Percentiles rank a stretch among this genome's conserved stretches.
Evolutionary conservation across 2,888 invertebrate genomes (phyloP).

Genomic region (Rhaphigaster nebulosa): DNA sequence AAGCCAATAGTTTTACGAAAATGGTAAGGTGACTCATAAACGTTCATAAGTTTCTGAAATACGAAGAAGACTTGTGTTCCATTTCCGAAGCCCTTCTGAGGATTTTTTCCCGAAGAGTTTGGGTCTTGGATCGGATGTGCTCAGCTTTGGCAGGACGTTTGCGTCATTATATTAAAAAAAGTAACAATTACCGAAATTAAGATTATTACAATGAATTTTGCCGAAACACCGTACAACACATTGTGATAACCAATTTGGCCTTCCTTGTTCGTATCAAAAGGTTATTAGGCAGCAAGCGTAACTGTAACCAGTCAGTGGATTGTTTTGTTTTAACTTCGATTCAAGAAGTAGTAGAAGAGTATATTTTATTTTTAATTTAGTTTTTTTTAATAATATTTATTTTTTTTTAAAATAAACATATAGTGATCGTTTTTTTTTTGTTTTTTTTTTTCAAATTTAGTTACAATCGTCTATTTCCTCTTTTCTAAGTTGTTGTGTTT

Average conservation of each 20-base stretch:
- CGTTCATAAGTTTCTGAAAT: not conserved
- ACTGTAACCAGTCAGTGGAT: no score
- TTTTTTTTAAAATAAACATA: no score
- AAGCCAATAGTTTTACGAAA: not conserved
- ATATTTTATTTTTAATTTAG: no score
- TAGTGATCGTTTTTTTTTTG: no score
- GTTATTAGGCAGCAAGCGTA: not conserved
- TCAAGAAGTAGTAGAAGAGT: no score
- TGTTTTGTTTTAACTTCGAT: no score
- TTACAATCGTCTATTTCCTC: no score
- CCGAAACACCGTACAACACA: not conserved
- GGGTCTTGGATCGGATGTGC: not conserved
- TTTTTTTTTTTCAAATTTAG: no score
- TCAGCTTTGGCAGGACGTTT: not conserved
- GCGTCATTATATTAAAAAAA: not conserved
- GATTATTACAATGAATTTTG: not conserved
- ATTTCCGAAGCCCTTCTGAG: not conserved
- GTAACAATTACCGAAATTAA: not conserved
- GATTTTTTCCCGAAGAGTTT: not conserved
- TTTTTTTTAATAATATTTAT: no score
- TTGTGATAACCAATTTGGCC: not conserved
- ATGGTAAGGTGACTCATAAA: not conserved
- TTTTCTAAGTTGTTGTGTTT: no score
- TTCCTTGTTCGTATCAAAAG: not conserved
- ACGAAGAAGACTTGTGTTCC: not conserved